Base-by-base conservation (phyloP, 2,888 invertebrate genomes). In the Acronicta alni region DNA sequence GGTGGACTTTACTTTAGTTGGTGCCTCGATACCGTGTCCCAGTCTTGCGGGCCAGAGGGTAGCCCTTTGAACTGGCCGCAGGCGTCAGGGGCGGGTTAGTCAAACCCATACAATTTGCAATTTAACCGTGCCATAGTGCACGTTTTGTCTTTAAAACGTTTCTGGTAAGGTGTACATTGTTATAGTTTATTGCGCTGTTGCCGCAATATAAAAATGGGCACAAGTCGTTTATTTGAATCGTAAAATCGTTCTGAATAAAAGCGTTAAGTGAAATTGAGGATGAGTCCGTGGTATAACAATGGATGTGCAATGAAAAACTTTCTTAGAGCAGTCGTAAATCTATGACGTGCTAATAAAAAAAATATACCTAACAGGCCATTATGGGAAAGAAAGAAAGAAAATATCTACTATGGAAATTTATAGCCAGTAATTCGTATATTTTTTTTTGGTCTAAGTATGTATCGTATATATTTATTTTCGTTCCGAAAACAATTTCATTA, bases 1-100 rank as follows among this genome's bases (percentile, higher is more conserved):
- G 72, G 81, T 61, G 46, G 64, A 37, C 30, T 76, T 73, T 68
- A 30, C 42, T 39, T 72, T 52, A 57, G 44, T 62, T 55, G 46
- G 61, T 54, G 64, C 9, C 51, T 54, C 59, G 56, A 61, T 79
- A 78, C 79, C 83, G 74, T 80, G 82, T 72, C 76, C 75, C 57
- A 77, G 78, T 79, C 75, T 70, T n/a, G 52, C 55, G 43, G 70
- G 82, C 80, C 83, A 83, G 76, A 83, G 84, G 83, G 83, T 82
- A 82, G 82, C 88, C 90, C 88, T 91, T 87, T 89, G 90, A 89
- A 88, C 90, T 83, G 87, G 84, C 91, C 89, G 86, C 87, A 79
- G 85, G 90, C 90, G 79, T 72, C 76, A 70, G 80, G 74, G 80
- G 82, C 83, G 82, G 80, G 73, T 73, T 75, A 82, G 78, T 66